Evolutionary conservation across 2,113 vertebrate species (phyloP).

Genomic region (Lepisosteus osseus): DNA sequence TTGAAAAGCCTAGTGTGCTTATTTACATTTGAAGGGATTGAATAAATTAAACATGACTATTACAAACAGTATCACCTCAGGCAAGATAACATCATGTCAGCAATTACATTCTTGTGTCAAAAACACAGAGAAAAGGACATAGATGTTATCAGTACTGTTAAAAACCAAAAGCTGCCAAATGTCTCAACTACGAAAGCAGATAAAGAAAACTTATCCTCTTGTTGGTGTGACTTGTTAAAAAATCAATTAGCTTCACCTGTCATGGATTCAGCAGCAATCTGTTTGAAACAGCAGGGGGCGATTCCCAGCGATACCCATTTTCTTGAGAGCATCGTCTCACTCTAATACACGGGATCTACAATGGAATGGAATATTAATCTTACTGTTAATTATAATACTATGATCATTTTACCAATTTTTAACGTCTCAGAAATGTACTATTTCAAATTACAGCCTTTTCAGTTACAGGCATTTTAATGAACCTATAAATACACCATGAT

Average conservation of each 20-base stretch:
- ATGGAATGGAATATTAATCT: background rate
- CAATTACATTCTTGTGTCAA: background rate
- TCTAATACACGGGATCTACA: too few relatives aligned
- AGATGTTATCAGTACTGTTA: background rate
- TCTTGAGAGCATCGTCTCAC: background rate
- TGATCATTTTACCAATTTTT: too few relatives aligned
- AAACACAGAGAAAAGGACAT: too few relatives aligned
- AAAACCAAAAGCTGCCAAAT: background rate
- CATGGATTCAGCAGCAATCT: slow-evolving; percentile 1
- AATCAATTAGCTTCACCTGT: slow-evolving; percentile 7
- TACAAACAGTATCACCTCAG: too few relatives aligned
- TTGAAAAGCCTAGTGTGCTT: too few relatives aligned
- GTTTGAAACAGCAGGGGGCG: background rate
- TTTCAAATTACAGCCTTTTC: too few relatives aligned
- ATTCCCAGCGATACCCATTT: background rate
- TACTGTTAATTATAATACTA: too few relatives aligned
- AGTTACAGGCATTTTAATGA: too few relatives aligned
- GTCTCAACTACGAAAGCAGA: background rate
- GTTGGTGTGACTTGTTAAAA: background rate
- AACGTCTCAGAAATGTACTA: too few relatives aligned
- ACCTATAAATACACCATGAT: too few relatives aligned
- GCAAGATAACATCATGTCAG: background rate
- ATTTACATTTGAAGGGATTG: too few relatives aligned
- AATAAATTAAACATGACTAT: background rate
- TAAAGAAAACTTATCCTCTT: too few relatives aligned